Conservation (phyloP, 1,140 invertebrate genomes). For the Solenopsis fugax region DNA sequence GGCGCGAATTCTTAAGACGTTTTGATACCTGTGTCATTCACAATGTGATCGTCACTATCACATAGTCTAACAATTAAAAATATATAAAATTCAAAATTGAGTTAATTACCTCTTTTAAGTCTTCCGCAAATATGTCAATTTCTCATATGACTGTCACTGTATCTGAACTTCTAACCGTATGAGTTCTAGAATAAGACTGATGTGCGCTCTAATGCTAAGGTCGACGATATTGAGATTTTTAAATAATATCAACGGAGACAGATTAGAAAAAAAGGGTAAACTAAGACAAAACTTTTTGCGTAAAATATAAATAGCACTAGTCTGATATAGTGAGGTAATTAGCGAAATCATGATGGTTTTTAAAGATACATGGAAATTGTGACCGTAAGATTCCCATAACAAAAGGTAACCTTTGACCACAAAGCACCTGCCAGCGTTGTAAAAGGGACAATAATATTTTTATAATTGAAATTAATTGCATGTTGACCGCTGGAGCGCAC, state of each 20-base stretch:
- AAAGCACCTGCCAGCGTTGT: slow-evolving; percentile 82
- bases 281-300: neutral
- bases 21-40: too few relatives aligned
- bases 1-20: too few relatives aligned
- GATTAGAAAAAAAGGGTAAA: neutral
- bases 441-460: slow-evolving; percentile 87
- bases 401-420: slow-evolving; percentile 84
- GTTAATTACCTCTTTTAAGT: too few relatives aligned
- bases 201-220: too few relatives aligned
- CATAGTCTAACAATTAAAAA: too few relatives aligned
- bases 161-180: too few relatives aligned
- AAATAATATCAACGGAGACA: neutral
- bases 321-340: slow-evolving; percentile 39
- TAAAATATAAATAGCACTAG: neutral
- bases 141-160: too few relatives aligned
- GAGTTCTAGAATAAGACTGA: too few relatives aligned
- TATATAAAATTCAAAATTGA: too few relatives aligned
- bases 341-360: slow-evolving; percentile 18
- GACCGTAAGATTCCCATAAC: slow-evolving; percentile 36
- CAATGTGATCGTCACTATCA: too few relatives aligned
- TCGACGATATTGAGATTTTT: too few relatives aligned
- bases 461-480: slow-evolving; percentile 87
- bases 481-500: slow-evolving; percentile 66
- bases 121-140: too few relatives aligned
- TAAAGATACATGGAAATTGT: slow-evolving; percentile 40